Percentiles rank a stretch among this genome's conserved stretches.
Conservation (phyloP, 2,113 vertebrate species). For the Vulpes ferrilata region DNA sequence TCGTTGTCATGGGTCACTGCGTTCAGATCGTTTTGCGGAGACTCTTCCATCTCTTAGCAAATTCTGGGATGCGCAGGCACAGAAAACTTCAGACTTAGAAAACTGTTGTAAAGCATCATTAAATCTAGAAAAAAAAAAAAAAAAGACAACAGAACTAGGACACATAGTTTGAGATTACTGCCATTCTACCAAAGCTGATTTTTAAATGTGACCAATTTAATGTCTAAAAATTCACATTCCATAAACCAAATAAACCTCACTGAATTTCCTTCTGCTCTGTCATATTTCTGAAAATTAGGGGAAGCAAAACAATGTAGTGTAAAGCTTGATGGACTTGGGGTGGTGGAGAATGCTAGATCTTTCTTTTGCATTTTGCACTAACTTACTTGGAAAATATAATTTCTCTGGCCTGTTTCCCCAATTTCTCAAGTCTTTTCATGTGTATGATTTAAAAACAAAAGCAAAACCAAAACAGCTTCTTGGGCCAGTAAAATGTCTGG, state of each 20-base stretch:
- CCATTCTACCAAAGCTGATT: neutral
- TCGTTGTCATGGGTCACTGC: neutral
- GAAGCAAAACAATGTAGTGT: neutral
- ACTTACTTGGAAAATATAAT: constrained; percentile 3
- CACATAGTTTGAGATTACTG: neutral
- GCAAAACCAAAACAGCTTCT: neutral
- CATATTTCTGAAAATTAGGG: neutral
- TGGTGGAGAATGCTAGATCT: neutral
- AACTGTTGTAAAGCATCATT: constrained; percentile 5
- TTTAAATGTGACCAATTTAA: constrained; percentile 15
- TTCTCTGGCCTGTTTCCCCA: constrained; percentile 23
- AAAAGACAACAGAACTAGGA: neutral
- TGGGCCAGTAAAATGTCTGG: neutral
- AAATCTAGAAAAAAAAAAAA: constrained; percentile 75
- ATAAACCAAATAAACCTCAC: neutral
- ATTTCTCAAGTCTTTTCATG: neutral
- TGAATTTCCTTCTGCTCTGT: neutral
- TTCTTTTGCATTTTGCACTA: neutral
- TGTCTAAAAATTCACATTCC: neutral
- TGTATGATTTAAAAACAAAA: neutral
- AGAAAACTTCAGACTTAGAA: constrained; percentile 55
- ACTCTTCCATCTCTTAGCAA: constrained; percentile 86
- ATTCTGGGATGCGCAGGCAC: neutral
- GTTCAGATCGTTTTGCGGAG: neutral
- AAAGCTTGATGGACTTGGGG: neutral